Evolutionary conservation across 1,140 invertebrate species (phyloP), one percentile per base, ranked within the genome.

Genomic region (Luehdorfia chinensis): DNA sequence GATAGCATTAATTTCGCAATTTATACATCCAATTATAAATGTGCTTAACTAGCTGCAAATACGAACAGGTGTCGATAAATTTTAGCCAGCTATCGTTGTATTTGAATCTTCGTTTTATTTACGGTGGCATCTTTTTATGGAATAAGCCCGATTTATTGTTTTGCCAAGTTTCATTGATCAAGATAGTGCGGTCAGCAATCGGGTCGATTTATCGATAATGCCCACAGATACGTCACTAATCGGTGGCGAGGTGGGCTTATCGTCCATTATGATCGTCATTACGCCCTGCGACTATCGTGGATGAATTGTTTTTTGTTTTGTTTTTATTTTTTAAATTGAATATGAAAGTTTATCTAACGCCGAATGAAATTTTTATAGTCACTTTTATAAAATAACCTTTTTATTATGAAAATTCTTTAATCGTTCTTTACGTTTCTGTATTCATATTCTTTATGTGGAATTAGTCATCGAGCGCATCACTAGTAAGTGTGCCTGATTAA

Each of bases 161-260:
- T 46, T 43, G 44, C 44, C n/a, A 37, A 53, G 46, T 43, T 62
- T 55, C 32, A 31, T 9, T 47, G 56, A 78, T 83, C 74, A 57
- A 67, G 73, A 77, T 77, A 76, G 39, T n/a, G n/a, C 34, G 36
- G 30, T 28, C 28, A 56, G 51, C 57, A 68, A 80, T 78, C 70
- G 69, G 69, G 14, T 67, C 59, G 66, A 59, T 77, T 55, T 70
- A 76, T 83, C 78, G 78, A 80, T 78, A 80, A 74, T 49, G 68
- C 62, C 55, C 21, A 11, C 39, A 31, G 66, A 57, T 65, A 75
- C 70, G 70, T 79, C 79, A 75, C 79, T 84, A 84, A 69, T 72
- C 68, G 66, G 62, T 61, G 50, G 50, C 55, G 65, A 59, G 53
- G 52, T 44, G 64, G 53, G 51, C 69, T 84, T 84, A 84, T 83